These are phyloP conservation scores for Eucidaris tribuloides DNA, from an alignment of 35 echinoderm and acorn worm genomes.

Conservation along the genomic window DNA sequence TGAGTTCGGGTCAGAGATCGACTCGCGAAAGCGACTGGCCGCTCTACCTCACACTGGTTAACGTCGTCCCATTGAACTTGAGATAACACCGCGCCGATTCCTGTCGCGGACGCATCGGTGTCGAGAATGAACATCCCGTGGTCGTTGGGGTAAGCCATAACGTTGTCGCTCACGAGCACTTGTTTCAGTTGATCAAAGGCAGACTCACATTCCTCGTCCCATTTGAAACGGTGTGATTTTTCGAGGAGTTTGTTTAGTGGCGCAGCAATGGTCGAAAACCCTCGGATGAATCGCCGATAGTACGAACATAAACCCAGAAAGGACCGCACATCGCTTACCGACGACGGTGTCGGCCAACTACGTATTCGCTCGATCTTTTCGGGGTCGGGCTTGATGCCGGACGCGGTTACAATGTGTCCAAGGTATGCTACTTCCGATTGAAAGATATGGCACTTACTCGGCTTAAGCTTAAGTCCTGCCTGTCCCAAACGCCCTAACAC, in stretches of 20 bases:
- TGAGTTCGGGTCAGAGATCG: constrained; percentile 16
- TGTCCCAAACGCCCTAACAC: constrained; percentile 2
- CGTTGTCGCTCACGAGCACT: constrained; percentile 5
- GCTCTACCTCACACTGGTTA: constrained; percentile 2
- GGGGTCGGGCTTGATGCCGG: constrained; percentile 15
- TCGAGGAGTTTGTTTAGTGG: constrained; percentile 47
- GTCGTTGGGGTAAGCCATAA: constrained; percentile 25
- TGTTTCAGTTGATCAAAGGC: constrained; percentile 46
- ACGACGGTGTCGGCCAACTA: not conserved
- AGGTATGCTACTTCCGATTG: constrained; percentile 11
- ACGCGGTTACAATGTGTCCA: constrained; percentile 14
- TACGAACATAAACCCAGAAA: constrained; percentile 53
- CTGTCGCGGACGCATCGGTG: constrained; percentile 23
- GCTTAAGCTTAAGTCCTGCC: constrained; percentile 41
- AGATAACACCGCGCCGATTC: constrained; percentile 22
- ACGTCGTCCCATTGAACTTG: constrained; percentile 23
- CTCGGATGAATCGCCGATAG: constrained; percentile 46
- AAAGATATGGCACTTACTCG: constrained; percentile 39
- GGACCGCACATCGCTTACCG: not conserved
- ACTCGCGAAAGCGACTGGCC: constrained; percentile 41
- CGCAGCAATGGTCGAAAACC: constrained; percentile 43
- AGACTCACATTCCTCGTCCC: constrained; percentile 43
- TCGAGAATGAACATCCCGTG: constrained; percentile 17
- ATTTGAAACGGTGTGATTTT: constrained; percentile 43
- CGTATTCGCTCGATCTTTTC: not conserved